These are phyloP conservation scores for Philonicus albiceps DNA, from an alignment of 2,888 invertebrate genomes.

Conservation along the genomic window DNA sequence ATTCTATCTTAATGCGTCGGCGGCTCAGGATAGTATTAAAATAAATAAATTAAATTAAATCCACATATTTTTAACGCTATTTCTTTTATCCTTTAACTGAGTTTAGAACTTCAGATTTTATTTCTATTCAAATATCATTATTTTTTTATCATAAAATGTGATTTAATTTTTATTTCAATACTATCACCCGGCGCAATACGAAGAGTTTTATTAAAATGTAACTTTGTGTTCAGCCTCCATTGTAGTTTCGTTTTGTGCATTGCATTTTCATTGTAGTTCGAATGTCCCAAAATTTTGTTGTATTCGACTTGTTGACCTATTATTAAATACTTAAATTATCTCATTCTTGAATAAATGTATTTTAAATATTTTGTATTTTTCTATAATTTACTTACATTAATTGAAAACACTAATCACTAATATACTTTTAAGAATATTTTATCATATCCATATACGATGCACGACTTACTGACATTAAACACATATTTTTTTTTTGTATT, in stretches of 20 bases:
- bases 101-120: background rate
- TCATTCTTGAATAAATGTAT: constrained; percentile 27
- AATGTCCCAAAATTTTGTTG: constrained; percentile 6
- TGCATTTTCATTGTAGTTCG: background rate
- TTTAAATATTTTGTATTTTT: constrained; percentile 19
- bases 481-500: background rate
- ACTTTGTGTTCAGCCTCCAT: constrained; percentile 32
- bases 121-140: background rate
- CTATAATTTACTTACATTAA: background rate
- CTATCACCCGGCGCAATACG: constrained; percentile 13
- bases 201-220: background rate
- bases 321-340: background rate
- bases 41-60: background rate
- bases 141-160: no score
- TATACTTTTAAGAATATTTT: background rate
- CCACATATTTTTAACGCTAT: background rate
- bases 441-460: background rate
- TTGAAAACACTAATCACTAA: background rate
- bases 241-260: constrained; percentile 13
- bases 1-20: constrained; percentile 7
- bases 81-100: background rate
- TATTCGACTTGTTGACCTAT: background rate
- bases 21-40: constrained; percentile 16
- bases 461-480: background rate
- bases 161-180: background rate